phyloP scores from a whole-genome alignment of 2,113 vertebrate genomes.

The Mixornis gularis region DNA sequence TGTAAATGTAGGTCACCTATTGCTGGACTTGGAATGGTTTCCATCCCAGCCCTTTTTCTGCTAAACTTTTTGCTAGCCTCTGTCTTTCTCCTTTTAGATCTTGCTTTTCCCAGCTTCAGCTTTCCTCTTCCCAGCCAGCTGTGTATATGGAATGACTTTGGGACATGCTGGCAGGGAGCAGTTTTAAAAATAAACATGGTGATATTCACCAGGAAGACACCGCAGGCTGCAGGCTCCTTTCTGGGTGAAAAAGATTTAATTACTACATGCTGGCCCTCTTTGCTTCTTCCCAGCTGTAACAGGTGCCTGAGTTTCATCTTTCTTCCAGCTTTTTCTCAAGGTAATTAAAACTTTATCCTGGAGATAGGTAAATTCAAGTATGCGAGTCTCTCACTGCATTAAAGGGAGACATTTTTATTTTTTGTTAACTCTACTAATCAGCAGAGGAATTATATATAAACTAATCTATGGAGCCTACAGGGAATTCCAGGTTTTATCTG shows the following conservation, averaged over 20 bases:
- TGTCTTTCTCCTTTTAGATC: constrained; percentile 2
- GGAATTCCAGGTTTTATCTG: constrained; percentile 21
- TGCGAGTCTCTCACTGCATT: background rate
- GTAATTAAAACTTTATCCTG: constrained; percentile 47
- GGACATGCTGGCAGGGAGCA: constrained; percentile 6
- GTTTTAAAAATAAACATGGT: constrained; percentile 52
- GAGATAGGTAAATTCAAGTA: background rate
- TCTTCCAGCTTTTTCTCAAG: background rate
- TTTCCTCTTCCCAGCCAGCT: background rate
- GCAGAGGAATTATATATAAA: constrained; percentile 18
- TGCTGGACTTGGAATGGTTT: background rate
- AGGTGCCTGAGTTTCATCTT: constrained; percentile 28
- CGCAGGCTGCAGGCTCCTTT: background rate
- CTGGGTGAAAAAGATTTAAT: constrained; percentile 51
- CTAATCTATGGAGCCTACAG: background rate
- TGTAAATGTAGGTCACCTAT: background rate
- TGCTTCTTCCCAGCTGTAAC: background rate
- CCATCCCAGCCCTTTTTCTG: background rate
- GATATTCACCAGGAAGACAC: constrained; percentile 28
- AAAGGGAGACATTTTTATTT: constrained; percentile 21
- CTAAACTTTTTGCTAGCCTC: background rate
- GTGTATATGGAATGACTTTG: background rate
- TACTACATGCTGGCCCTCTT: background rate
- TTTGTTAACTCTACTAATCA: constrained; percentile 31
- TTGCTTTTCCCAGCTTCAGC: background rate